These are phyloP conservation scores for Saccostrea glomerata DNA, from an alignment of 1,140 invertebrate genomes.

Conservation along the genomic window DNA sequence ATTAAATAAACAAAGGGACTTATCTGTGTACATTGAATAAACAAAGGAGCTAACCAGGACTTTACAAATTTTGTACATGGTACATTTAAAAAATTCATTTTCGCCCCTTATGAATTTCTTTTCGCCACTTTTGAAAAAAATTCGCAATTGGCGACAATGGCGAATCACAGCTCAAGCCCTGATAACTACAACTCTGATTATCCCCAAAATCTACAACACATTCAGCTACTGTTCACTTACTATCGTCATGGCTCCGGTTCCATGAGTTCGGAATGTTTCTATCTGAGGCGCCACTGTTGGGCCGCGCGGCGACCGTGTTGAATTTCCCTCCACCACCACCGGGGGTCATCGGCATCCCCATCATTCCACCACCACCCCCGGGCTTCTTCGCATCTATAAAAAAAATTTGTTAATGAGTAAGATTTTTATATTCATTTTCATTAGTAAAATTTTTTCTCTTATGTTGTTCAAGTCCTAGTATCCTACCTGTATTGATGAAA, in stretches of 20 bases:
- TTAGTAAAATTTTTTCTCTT: too few relatives aligned
- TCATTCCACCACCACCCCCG: neutral
- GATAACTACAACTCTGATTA: neutral
- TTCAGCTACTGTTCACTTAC: neutral
- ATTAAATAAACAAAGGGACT: too few relatives aligned
- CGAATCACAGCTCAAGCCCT: too few relatives aligned
- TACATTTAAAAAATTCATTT: too few relatives aligned
- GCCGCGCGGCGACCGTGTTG: constrained; percentile 38
- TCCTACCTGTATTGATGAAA: neutral
- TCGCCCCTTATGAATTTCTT: too few relatives aligned
- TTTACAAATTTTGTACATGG: too few relatives aligned
- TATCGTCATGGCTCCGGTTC: constrained; percentile 43
- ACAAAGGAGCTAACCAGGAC: too few relatives aligned
- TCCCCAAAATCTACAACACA: neutral
- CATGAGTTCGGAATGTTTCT: constrained; percentile 44
- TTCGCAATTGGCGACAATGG: too few relatives aligned
- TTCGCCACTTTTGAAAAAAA: too few relatives aligned
- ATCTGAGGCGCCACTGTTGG: constrained; percentile 5
- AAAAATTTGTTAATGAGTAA: neutral
- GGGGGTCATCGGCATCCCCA: constrained; percentile 11
- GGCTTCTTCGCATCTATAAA: constrained; percentile 11
- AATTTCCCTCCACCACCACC: constrained; percentile 44
- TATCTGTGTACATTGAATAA: too few relatives aligned
- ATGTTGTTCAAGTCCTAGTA: too few relatives aligned
- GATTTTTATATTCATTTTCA: too few relatives aligned